phyloP scores from a whole-genome alignment of 2,888 invertebrate species.

The Ariolimax columbianus region DNA sequence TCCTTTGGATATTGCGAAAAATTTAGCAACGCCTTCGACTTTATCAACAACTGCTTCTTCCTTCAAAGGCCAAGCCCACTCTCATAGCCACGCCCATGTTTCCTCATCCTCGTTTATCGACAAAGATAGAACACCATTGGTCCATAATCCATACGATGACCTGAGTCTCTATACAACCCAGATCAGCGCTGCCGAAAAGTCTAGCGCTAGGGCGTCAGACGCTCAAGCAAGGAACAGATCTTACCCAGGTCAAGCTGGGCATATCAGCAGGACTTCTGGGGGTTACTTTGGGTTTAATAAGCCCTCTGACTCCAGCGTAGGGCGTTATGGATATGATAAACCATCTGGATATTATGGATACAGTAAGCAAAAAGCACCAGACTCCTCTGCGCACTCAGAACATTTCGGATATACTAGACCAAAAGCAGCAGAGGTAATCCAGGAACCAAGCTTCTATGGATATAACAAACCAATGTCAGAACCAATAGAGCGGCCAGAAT shows the following conservation, averaged over 20 bases:
- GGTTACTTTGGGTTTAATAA: constrained; percentile 38
- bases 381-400: not conserved
- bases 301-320: not conserved
- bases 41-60: not conserved
- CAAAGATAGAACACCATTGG: not conserved
- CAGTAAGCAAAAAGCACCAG: not conserved
- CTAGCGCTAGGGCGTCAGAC: not conserved
- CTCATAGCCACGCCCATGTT: not conserved
- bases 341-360: constrained; percentile 33
- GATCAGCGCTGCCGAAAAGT: constrained; percentile 36
- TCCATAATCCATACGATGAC: constrained; percentile 46
- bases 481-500: not conserved
- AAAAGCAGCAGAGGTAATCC: not conserved
- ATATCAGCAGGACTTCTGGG: not conserved
- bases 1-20: constrained; percentile 40
- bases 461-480: constrained; percentile 7
- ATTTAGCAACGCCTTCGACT: constrained; percentile 30
- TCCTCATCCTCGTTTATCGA: constrained; percentile 6
- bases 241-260: constrained; percentile 12
- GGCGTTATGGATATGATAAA: constrained; percentile 26
- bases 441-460: not conserved
- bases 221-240: not conserved
- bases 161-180: constrained; percentile 44
- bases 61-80: not conserved
- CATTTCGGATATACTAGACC: constrained; percentile 26